A percentile compares a stretch with the other conserved stretches of the same genome.
These are phyloP conservation scores for Gerris lacustris DNA, from an alignment of 2,888 invertebrate species.

Conservation along the genomic window DNA sequence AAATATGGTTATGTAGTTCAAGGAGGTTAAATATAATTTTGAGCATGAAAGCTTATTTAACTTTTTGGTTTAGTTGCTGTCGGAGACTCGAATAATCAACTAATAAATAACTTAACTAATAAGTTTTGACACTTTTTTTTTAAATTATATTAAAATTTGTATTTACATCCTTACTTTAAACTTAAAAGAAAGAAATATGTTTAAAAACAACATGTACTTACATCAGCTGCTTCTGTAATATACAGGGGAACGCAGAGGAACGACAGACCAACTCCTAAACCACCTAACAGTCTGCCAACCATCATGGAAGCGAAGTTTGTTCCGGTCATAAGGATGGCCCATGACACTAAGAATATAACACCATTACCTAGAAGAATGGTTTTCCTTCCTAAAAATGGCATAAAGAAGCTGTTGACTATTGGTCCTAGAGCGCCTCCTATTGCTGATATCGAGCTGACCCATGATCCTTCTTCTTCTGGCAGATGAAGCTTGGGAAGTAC, in stretches of 20 bases:
- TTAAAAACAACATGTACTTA: neutral
- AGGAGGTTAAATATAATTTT: too few species aligned
- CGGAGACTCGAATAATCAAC: too few species aligned
- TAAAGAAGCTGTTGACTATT: neutral
- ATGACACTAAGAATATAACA: neutral
- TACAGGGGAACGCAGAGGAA: constrained; percentile 1
- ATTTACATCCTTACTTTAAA: too few species aligned
- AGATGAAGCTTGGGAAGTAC: neutral
- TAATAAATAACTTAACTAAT: too few species aligned
- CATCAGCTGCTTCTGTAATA: constrained; percentile 6
- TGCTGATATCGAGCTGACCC: neutral
- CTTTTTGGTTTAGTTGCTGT: too few species aligned
- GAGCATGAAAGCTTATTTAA: too few species aligned
- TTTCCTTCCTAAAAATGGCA: neutral
- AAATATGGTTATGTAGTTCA: too few species aligned
- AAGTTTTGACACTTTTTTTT: too few species aligned
- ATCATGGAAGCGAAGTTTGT: neutral
- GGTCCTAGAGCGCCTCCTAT: neutral
- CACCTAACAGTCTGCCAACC: neutral
- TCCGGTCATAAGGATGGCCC: neutral
- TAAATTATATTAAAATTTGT: too few species aligned
- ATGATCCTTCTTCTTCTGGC: neutral
- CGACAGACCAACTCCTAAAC: neutral
- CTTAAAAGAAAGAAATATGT: too few species aligned
- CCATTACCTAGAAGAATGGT: neutral